Evolutionary conservation across 1,140 invertebrate species (phyloP), one percentile per base, ranked within the genome.

Genomic region (Tetramorium simillimum): DNA sequence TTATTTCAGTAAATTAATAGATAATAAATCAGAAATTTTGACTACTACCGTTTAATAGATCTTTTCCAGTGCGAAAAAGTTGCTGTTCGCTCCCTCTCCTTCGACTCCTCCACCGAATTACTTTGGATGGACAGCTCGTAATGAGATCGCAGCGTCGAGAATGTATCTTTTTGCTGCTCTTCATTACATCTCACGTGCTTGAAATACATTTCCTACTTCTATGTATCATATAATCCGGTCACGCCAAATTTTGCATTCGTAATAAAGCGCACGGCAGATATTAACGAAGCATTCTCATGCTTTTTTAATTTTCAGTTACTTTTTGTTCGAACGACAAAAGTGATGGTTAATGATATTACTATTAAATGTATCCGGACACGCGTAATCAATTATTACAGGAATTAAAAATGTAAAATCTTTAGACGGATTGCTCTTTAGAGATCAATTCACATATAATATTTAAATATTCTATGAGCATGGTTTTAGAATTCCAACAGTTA

Each of bases 81-180:
- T 65, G 21, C 16, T 77, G 2, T 49, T 51, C 24, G 4, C 51
- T 12, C 6, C 12, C 18, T 33, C 6, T 28, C 12, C 12, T 28
- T 1, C 16, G 12, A 1, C 18, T 33, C 16, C 10, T 33, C 21
- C 6, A 1, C 10, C 24, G 3, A 65, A 65, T 21, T 43, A 43
- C 16, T 78, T 33, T 9, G 40, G 60, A 78, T 78, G 58, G 58
- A 78, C 76, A 46, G 76, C 58, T 78, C 40, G 58, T 78, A 78
- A 78, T 78, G 76, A 78, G 76, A 65, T 78, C 43, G 76, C 18
- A 78, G 18, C 60, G 60, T 78, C 18, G 58, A 21, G 58, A 65
- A 78, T 65, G 60, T 78, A 78, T 78, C 60, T 78, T 78, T 78
- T 78, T 78, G 40, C 60, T 37, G 43, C 58, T 78, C 60, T 65